Conservation (phyloP, 1,140 invertebrate species). For the Eumeta japonica region DNA sequence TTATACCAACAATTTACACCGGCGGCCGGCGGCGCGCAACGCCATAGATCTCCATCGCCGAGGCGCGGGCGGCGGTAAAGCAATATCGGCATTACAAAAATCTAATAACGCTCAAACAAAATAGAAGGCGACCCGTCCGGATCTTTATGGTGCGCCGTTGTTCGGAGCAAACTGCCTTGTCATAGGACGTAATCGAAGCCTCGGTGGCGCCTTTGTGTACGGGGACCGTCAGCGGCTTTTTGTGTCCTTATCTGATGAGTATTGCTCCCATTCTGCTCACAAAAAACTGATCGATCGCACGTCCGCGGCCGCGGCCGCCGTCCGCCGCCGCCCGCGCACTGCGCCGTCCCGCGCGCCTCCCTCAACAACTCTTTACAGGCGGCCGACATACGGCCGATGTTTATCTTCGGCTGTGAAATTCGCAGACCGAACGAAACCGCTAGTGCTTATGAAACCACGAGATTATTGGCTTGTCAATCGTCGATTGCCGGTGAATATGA, state of each 20-base stretch:
- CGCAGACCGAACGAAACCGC: too few relatives aligned
- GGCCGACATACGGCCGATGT: neutral
- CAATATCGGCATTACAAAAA: conserved; percentile 30
- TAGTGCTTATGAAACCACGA: too few relatives aligned
- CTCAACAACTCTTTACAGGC: neutral
- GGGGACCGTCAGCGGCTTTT: conserved; percentile 41
- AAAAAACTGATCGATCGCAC: conserved; percentile 42
- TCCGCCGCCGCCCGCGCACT: too few relatives aligned
- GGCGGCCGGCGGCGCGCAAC: conserved; percentile 28
- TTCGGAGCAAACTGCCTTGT: conserved; percentile 49
- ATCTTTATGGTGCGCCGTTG: conserved; percentile 53
- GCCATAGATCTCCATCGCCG: conserved; percentile 35
- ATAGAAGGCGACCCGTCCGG: conserved; percentile 49
- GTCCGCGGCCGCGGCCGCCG: conserved; percentile 18
- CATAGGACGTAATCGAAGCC: conserved; percentile 53
- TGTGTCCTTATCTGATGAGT: conserved; percentile 51
- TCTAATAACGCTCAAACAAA: conserved; percentile 49
- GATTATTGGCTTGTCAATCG: too few relatives aligned
- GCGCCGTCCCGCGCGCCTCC: neutral
- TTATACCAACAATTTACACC: conserved; percentile 52
- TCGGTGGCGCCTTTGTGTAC: conserved; percentile 48
- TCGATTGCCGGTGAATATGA: too few relatives aligned
- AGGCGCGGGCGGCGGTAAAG: conserved; percentile 32
- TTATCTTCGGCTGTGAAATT: too few relatives aligned
- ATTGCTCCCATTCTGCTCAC: conserved; percentile 48